Conservation (phyloP, 2,888 invertebrate genomes). For the Thysanoteuthis rhombus region DNA sequence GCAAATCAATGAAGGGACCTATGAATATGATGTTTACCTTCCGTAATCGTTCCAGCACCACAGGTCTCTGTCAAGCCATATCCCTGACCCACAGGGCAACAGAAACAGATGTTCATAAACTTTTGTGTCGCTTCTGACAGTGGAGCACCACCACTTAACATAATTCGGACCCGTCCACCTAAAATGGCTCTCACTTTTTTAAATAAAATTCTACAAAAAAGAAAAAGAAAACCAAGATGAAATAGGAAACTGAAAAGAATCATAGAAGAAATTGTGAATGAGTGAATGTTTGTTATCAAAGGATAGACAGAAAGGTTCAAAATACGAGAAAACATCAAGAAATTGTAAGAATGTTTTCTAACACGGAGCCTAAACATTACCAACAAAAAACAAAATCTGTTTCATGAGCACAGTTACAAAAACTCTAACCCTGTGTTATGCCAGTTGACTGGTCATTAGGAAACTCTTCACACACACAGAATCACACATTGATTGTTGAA, state of each 20-base stretch:
- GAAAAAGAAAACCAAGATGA: background rate
- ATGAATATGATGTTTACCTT: conserved; percentile 48
- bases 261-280: background rate
- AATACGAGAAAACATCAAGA: background rate
- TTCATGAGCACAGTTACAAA: too few species aligned
- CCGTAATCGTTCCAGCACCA: conserved; percentile 80
- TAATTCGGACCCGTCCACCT: conserved; percentile 87
- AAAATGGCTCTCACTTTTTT: conserved; percentile 75
- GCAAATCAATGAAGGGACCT: background rate
- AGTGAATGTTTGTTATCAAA: too few species aligned
- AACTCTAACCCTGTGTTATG: too few species aligned
- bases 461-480: too few species aligned
- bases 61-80: conserved; percentile 98
- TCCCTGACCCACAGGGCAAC: conserved; percentile 89
- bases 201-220: conserved; percentile 73
- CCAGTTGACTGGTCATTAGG: too few species aligned
- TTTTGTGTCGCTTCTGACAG: conserved; percentile 93
- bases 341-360: background rate
- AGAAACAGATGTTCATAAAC: conserved; percentile 90
- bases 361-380: too few species aligned
- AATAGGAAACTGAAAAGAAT: background rate
- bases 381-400: too few species aligned
- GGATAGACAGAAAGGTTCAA: too few species aligned
- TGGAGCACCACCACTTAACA: conserved; percentile 95
- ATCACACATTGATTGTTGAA: too few species aligned